phyloP scores from a whole-genome alignment of 1,140 invertebrate genomes.

The Drosophila kikkawai region DNA sequence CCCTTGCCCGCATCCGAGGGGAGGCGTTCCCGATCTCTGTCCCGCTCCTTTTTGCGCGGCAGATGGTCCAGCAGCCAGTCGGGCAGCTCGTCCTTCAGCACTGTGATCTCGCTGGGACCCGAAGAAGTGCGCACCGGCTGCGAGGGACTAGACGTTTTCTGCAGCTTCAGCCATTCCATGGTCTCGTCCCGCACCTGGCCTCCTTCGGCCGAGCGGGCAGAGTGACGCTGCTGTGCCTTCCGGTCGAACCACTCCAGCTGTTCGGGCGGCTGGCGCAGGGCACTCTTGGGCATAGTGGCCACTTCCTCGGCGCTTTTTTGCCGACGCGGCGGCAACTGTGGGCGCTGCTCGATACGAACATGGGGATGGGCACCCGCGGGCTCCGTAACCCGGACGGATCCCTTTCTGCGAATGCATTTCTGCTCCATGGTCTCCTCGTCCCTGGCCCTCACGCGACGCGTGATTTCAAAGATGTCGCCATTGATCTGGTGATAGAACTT shows the following conservation, averaged over 20 bases:
- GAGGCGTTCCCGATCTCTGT: slow-evolving; percentile 45
- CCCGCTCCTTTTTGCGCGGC: slow-evolving; percentile 69
- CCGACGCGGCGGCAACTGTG: slow-evolving; percentile 74
- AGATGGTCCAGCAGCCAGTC: slow-evolving; percentile 82
- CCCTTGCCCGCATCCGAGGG: slow-evolving; percentile 50
- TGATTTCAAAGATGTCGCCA: slow-evolving; percentile 84
- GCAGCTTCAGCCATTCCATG: slow-evolving; percentile 79
- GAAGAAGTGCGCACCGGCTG: slow-evolving; percentile 77
- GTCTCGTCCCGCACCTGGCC: slow-evolving; percentile 80
- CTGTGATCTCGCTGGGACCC: slow-evolving; percentile 81
- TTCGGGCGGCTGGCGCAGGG: slow-evolving; percentile 57
- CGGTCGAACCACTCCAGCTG: slow-evolving; percentile 84
- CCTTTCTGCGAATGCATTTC: slow-evolving; percentile 73
- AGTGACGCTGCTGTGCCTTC: slow-evolving; percentile 79
- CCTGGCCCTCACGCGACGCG: slow-evolving; percentile 71
- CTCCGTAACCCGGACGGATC: slow-evolving; percentile 61
- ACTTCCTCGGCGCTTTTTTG: slow-evolving; percentile 83
- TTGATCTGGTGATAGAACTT: slow-evolving; percentile 85
- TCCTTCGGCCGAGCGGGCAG: slow-evolving; percentile 80
- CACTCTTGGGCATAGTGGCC: slow-evolving; percentile 74
- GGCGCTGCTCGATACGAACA: slow-evolving; percentile 65
- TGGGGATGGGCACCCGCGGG: slow-evolving; percentile 39
- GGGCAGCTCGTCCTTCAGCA: slow-evolving; percentile 81
- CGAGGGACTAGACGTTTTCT: slow-evolving; percentile 50
- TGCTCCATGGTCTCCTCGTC: slow-evolving; percentile 83